Conservation (phyloP, 35 echinoderm and acorn worm genomes). For the Nesometra sesokonis region DNA sequence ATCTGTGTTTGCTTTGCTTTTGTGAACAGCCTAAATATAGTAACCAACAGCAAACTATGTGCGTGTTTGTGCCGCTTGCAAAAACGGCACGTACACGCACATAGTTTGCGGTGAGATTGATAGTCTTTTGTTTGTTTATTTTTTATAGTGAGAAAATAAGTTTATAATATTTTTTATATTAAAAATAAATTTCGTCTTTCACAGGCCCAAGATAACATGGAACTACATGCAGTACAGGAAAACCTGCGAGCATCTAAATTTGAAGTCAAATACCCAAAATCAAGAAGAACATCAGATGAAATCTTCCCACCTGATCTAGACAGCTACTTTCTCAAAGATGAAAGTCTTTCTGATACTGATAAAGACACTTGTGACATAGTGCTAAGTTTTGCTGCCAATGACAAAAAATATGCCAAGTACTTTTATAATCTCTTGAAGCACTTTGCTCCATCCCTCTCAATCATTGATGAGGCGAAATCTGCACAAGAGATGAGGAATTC, state of each 20-base stretch:
- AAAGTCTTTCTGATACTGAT: not conserved
- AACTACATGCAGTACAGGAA: not conserved
- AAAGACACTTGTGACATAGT: constrained; percentile 27
- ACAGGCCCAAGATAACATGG: not conserved
- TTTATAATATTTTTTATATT: no score
- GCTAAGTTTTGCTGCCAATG: constrained; percentile 35
- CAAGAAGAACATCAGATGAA: not conserved
- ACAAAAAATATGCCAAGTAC: constrained; percentile 34
- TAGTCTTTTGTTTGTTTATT: no score
- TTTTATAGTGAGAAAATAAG: no score
- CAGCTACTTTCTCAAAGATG: not conserved
- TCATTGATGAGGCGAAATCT: constrained; percentile 4
- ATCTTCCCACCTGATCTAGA: not conserved
- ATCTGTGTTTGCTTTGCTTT: no score
- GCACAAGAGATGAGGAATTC: constrained; percentile 40
- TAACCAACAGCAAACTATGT: no score
- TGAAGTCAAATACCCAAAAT: not conserved
- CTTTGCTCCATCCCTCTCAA: constrained; percentile 20
- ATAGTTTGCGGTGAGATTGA: no score
- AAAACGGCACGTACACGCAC: no score
- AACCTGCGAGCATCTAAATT: not conserved
- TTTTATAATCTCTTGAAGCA: constrained; percentile 2
- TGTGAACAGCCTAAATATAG: no score
- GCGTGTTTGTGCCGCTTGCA: no score
- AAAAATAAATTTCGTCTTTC: no score